phyloP scores from a whole-genome alignment of 2,888 invertebrate species.

The Erebia epiphron region DNA sequence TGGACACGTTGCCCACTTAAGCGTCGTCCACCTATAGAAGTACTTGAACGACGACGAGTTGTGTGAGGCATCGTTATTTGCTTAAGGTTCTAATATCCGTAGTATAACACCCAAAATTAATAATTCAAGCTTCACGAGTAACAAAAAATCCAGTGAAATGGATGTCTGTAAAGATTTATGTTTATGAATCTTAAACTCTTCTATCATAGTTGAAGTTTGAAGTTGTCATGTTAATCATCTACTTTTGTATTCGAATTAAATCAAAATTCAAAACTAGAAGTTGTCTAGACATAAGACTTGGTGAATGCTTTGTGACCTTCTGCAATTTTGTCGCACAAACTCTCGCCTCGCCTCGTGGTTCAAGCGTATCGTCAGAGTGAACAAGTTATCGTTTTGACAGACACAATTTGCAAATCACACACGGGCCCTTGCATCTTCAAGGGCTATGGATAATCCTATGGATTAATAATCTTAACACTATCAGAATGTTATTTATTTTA shows the following conservation, averaged over 20 bases:
- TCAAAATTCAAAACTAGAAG: background rate
- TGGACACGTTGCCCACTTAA: slow-evolving; percentile 46
- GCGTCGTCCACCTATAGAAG: slow-evolving; percentile 49
- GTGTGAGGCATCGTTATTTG: slow-evolving; percentile 50
- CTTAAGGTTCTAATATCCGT: background rate
- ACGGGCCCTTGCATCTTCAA: too few relatives aligned
- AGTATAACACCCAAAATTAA: background rate
- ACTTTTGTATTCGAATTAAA: background rate
- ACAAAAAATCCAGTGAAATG: background rate
- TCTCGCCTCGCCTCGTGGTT: too few relatives aligned
- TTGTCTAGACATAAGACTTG: background rate
- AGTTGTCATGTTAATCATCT: slow-evolving; percentile 12
- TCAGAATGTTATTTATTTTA: too few relatives aligned
- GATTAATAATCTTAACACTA: too few relatives aligned
- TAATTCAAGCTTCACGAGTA: background rate
- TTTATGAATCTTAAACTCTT: background rate
- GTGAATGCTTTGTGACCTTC: background rate
- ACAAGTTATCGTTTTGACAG: background rate
- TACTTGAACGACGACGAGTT: slow-evolving; percentile 49
- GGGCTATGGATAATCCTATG: too few relatives aligned
- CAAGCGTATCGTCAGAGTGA: background rate
- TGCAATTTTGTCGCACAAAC: background rate
- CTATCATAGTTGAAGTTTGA: slow-evolving; percentile 5
- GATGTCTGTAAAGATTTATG: too few relatives aligned
- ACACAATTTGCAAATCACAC: background rate